Evolutionary conservation across 2,797 vertebrate genomes (phyloP), one percentile per base, ranked within the genome.

Genomic region (Pelodytes ibericus): DNA sequence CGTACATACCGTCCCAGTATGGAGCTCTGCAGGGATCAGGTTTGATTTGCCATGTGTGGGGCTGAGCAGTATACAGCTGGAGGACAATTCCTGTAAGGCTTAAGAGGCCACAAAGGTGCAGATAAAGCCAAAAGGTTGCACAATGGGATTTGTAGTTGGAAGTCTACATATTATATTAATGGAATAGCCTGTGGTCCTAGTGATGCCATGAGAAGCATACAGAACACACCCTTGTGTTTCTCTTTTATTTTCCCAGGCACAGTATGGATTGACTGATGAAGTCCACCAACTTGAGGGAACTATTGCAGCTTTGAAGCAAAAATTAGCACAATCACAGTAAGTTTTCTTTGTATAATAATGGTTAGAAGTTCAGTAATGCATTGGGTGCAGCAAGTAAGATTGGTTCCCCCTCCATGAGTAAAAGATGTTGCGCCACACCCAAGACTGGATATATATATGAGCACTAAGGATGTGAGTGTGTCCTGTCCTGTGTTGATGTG

Each of bases 1-100:
- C 90, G 96, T 75, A 95, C 87, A 16, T 87, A 60, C 71, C 91
- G 96, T 66, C 91, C 96, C 9, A 89, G 87, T 0, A 39, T 89
- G 80, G 97, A 99, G 77, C 92, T 96, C 58, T 98, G 96, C 83
- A 86, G 89, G 82, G 97, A 99, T 15, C 87, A 96, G 95, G 97
- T 98, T 81, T n/a, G n/a, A n/a, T n/a, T n/a, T n/a, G n/a, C n/a
- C n/a, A n/a, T n/a, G n/a, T n/a, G n/a, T n/a, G n/a, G n/a, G n/a
- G n/a, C n/a, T n/a, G n/a, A n/a, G n/a, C n/a, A n/a, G n/a, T n/a
- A n/a, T n/a, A n/a, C n/a, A n/a, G n/a, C n/a, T n/a, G n/a, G n/a
- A n/a, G n/a, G n/a, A n/a, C n/a, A n/a, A n/a, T n/a, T n/a, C n/a
- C n/a, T n/a, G n/a, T n/a, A n/a, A n/a, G n/a, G n/a, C n/a, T n/a